Percentiles rank a stretch among this genome's conserved stretches.
Conservation (phyloP, 2,888 invertebrate genomes). For the Petrophora chlorosata region DNA sequence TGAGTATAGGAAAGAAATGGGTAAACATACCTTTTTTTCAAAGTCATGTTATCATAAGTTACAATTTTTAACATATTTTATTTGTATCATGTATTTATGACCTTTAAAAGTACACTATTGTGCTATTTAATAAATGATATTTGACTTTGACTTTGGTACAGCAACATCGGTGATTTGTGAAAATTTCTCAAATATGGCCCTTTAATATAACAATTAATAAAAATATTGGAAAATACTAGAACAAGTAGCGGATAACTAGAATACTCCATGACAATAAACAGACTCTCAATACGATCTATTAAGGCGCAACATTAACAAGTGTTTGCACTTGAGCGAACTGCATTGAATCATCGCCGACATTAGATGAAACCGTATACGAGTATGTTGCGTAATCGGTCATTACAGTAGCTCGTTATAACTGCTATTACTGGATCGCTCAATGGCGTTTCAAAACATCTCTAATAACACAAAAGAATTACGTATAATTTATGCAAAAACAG, state of each 20-base stretch:
- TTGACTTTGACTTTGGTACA: too few relatives aligned
- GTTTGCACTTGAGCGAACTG: conserved; percentile 47
- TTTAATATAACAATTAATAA: too few relatives aligned
- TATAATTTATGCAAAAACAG: conserved; percentile 10
- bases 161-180: too few relatives aligned
- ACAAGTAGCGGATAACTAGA: not conserved
- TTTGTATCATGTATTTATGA: too few relatives aligned
- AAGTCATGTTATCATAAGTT: too few relatives aligned
- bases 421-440: conserved; percentile 37
- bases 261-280: conserved; percentile 1
- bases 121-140: too few relatives aligned
- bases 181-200: too few relatives aligned
- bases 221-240: too few relatives aligned
- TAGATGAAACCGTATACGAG: conserved; percentile 56
- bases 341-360: conserved; percentile 63
- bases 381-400: conserved; percentile 71
- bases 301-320: conserved; percentile 36
- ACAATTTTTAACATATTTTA: too few relatives aligned
- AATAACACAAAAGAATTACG: conserved; percentile 13
- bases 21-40: too few relatives aligned
- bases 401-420: conserved; percentile 57
- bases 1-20: too few relatives aligned
- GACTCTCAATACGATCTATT: conserved; percentile 22
- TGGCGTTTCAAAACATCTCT: conserved; percentile 28
- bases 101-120: too few relatives aligned